Conservation (phyloP, 2,113 vertebrate genomes). For the Raja brachyura region DNA sequence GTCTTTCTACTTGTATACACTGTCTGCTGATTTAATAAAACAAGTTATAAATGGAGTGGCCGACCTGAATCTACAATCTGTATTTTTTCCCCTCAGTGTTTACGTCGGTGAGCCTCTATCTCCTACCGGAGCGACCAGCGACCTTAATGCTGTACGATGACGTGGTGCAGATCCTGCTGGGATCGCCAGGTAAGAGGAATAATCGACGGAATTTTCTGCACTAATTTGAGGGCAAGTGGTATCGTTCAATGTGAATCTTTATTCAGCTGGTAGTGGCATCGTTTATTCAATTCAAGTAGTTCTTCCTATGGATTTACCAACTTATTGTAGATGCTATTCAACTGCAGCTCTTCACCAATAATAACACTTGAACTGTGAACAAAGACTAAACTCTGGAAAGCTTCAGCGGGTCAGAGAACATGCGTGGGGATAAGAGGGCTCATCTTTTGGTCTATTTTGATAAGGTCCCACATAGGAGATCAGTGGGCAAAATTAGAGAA, state of each 20-base stretch:
- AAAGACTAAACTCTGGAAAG: neutral
- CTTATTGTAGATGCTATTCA: neutral
- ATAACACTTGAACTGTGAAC: neutral
- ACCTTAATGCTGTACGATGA: conserved; percentile 94
- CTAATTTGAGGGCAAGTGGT: neutral
- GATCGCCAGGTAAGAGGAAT: conserved; percentile 74
- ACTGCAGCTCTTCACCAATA: neutral
- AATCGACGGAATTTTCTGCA: neutral
- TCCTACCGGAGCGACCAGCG: conserved; percentile 79
- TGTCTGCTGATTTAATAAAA: neutral
- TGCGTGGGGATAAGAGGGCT: neutral
- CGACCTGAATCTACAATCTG: neutral
- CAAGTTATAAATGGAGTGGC: neutral
- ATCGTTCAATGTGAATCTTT: neutral
- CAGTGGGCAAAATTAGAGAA: too few species aligned
- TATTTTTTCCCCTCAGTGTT: conserved; percentile 63
- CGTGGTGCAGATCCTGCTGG: conserved; percentile 81
- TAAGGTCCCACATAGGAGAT: too few species aligned
- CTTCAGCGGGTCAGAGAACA: neutral
- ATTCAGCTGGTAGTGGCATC: neutral
- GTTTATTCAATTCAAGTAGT: neutral
- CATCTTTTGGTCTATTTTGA: neutral
- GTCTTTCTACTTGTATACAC: too few species aligned
- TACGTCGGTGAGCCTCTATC: conserved; percentile 83
- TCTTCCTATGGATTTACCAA: neutral